These are phyloP conservation scores for Phoenicopterus ruber DNA, from an alignment of 2,113 vertebrate genomes.

Conservation along the genomic window DNA sequence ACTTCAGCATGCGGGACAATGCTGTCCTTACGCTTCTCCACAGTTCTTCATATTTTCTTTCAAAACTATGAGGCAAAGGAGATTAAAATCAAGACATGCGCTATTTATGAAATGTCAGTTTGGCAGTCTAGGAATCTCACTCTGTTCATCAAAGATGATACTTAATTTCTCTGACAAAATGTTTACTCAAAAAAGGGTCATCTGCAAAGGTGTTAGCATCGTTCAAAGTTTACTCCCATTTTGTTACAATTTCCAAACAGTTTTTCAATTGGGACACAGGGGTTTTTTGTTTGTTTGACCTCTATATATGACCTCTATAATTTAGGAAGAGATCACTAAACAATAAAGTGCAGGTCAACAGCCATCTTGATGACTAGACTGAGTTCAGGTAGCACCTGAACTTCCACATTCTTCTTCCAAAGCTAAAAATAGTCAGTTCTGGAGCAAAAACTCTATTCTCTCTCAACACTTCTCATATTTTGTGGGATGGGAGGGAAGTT, in stretches of 20 bases:
- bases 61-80: neutral
- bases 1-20: neutral
- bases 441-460: neutral
- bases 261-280: rapidly evolving
- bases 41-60: neutral
- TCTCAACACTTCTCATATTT: neutral
- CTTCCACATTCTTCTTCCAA: neutral
- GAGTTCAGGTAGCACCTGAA: neutral
- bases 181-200: neutral
- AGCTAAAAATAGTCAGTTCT: neutral
- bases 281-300: neutral
- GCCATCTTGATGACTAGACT: neutral
- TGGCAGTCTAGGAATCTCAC: neutral
- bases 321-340: neutral
- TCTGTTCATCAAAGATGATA: neutral
- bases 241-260: neutral
- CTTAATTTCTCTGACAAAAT: neutral
- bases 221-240: neutral
- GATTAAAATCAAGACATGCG: neutral
- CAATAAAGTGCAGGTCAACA: neutral
- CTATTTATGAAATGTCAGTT: neutral
- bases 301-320: rapidly evolving
- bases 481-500: neutral
- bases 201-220: neutral
- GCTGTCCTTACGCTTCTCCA: neutral